Evolutionary conservation across 2,888 invertebrate species (phyloP), one percentile per base, ranked within the genome.

Genomic region (Schizaphis graminum): DNA sequence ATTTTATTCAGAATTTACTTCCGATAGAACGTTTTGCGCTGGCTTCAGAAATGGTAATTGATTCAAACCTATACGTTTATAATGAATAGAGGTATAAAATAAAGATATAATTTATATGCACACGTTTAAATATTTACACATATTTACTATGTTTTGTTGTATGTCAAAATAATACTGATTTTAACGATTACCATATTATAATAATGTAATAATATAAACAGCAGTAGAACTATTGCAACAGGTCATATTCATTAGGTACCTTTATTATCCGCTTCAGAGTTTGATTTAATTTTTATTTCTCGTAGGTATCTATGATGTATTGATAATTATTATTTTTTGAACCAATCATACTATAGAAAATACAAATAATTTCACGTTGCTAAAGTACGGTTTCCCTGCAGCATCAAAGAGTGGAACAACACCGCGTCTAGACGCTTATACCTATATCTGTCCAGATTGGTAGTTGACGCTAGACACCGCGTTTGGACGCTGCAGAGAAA

Each of bases 1-100:
- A 91, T 97, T 97, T 96, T 97, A 97, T 95, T 96, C 96, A 0
- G 96, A 96, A 84, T 97, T 97, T 95, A 97, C 97, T 0, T 96
- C 96, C 0, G 96, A 96, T 1, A 96, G 96, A 95, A 97, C 97
- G 0, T 97, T 95, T 95, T 96, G 96, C 95, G 96, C 96, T 7
- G 96, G 96, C 28, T 96, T 96, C 95, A 95, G 95, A 95, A 96
- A 96, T 95, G 96, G 96, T 96, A 95, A 95, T 95, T 92, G 3
- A 91, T n/a, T 44, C 41, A 41, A 47, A 47, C 44, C 4, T 56
- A 41, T 67, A 67, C 21, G 21, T 53, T 53, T 53, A 53, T 16
- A 13, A 16, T 53, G 3, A 21, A 2, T 53, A 53, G 13, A 53
- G 2, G 3, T 16, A 53, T 53, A 13, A 4, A 16, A 53, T 53